Evolutionary conservation across 2,888 invertebrate genomes (phyloP), one percentile per base, ranked within the genome.

Genomic region (Nomada goodeniana): DNA sequence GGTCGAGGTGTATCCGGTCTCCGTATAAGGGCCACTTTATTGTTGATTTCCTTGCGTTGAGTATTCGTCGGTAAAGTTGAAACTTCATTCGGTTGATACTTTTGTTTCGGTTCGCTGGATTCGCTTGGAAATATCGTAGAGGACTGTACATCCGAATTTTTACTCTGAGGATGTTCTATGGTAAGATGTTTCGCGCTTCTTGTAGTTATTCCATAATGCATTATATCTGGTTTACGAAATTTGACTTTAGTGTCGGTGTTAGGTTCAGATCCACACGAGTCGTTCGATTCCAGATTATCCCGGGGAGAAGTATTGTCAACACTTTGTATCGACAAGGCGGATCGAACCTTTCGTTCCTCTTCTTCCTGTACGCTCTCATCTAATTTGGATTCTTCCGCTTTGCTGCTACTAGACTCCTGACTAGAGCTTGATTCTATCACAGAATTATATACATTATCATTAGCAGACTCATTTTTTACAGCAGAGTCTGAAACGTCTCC

Each of bases 341-440:
- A 36, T 13, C 59, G 59, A 42, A 52, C 18, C 42, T 59, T 63
- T 11, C 10, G 11, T 23, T 63, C 59, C 13, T 50, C 26, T 13
- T 77, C 36, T 1, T 75, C 59, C 0, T 55, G 36, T 9, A 29
- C 26, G 44, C 36, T 53, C 26, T 69, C 57, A 15, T 61, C 59
- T 15, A n/a, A 53, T 69, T 79, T 78, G 20, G 60, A n/a, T 4
- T 47, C 55, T 29, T 72, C 52, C 29, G 69, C 65, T n/a, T 61
- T 64, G 53, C 26, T 71, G 42, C 26, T 59, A 55, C 60, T 76
- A 36, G 53, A 60, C 44, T 76, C 76, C 36, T 86, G 86, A 86
- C 86, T 86, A 85, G 86, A 85, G 80, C 74, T 76, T 65, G 76
- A 72, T 73, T 75, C 75, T 85, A 85, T 85, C 83, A 86, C 85